Conservation (phyloP, 2,113 vertebrate species). For the Morone chrysops region DNA sequence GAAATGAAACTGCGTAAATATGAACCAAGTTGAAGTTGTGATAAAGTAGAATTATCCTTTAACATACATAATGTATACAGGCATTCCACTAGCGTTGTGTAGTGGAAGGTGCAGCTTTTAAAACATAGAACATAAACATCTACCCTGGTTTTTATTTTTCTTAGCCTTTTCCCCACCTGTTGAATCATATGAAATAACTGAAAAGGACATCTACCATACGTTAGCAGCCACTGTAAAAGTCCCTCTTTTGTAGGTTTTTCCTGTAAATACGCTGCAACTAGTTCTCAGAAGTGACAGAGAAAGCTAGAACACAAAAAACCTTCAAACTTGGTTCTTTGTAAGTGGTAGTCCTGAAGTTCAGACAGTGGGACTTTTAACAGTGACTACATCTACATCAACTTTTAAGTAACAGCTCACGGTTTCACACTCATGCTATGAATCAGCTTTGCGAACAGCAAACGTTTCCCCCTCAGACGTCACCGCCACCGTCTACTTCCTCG, state of each 20-base stretch:
- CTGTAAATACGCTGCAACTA: background rate
- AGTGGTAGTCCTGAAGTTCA: background rate
- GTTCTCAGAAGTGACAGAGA: background rate
- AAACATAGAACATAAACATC: conserved; percentile 41
- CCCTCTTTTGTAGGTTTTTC: background rate
- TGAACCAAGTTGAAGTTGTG: background rate
- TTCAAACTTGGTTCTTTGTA: background rate
- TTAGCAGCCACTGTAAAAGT: background rate
- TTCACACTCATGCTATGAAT: conserved; percentile 67
- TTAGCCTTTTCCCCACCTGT: background rate
- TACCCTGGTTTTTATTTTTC: background rate
- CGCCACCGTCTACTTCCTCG: conserved; percentile 74
- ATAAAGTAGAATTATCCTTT: conserved; percentile 14
- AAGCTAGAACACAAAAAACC: background rate
- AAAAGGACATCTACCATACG: conserved; percentile 8
- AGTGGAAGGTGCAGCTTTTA: conserved; percentile 70
- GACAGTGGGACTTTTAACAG: background rate
- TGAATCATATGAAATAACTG: conserved; percentile 2
- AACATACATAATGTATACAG: conserved; percentile 22
- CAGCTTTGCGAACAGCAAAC: conserved; percentile 14
- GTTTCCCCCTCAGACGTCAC: conserved; percentile 2
- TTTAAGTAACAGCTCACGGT: conserved; percentile 43
- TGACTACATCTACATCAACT: conserved; percentile 52
- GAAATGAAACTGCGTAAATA: background rate
- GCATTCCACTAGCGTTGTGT: conserved; percentile 40